Base-by-base conservation (phyloP, 2,113 vertebrate species). In the Alces alces region DNA sequence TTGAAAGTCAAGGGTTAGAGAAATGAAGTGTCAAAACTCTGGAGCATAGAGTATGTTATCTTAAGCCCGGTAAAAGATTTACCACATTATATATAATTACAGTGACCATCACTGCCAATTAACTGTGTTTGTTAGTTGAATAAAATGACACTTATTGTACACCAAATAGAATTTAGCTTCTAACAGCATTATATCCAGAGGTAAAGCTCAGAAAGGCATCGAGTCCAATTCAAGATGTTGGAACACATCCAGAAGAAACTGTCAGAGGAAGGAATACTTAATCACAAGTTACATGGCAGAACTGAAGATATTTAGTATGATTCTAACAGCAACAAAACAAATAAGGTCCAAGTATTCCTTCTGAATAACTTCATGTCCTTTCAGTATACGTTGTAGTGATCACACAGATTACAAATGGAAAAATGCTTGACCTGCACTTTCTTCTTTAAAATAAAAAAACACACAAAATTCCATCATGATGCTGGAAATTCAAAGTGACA, bases 321-420 rank as follows among this genome's bases (percentile, higher is more conserved):
- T 84, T 97, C 86, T 70, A 98, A 91, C 47, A 78, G 86, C 78
- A 50, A 21, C 17, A 95, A 93, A 16, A 93, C 93, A 97, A 83
- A 57, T 33, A 43, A 84, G 39, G 57, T 58, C 57, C 76, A 89
- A 66, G 33, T 93, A 39, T 39, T 92, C 64, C 80, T 60, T 66
- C 28, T n/a, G 39, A 89, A 86, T 54, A n/a, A 88, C 55, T 90
- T 88, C 27, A 54, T 80, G 91, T 45, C 47, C 33, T 91, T 82
- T 82, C 8, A 11, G n/a, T 83, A 84, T 33, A 52, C 5, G 33
- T 43, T 43, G 16, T 11, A 58, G 88, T 88, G 60, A 66, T 8
- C 6, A 50, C 25, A 60, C 23, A 52, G 70, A 83, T 73, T 52
- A 57, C 73, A 70, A 55, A 76, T n/a, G 45, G 55, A 23, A 84